Evolutionary conservation across 2,888 invertebrate species (phyloP).

Genomic region (Amiota mariae): DNA sequence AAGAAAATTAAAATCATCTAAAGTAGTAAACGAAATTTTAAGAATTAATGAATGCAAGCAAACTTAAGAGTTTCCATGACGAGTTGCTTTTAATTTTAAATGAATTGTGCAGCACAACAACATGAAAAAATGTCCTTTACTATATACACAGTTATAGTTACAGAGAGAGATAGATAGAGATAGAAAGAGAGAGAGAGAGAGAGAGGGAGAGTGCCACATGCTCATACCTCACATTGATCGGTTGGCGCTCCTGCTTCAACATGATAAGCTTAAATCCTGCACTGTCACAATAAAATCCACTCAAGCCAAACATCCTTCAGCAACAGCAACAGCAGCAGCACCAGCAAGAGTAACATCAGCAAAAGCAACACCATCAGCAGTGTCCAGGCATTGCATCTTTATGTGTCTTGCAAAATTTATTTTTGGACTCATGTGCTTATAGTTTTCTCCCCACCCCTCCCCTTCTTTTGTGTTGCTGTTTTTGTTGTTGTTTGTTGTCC

Average conservation of each 20-base stretch:
- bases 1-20: no score
- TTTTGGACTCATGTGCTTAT: conserved; percentile 24
- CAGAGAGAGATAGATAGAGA: no score
- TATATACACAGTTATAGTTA: no score
- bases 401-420: conserved; percentile 30
- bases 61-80: no score
- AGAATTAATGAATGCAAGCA: no score
- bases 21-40: no score
- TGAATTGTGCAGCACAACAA: conserved; percentile 15
- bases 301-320: conserved; percentile 66
- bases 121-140: no score
- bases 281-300: conserved; percentile 68
- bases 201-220: no score
- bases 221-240: conserved; percentile 8
- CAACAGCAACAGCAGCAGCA: conserved; percentile 31
- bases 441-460: neutral
- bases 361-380: no score
- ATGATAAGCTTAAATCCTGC: conserved; percentile 54
- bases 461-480: conserved; percentile 5
- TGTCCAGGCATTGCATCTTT: conserved; percentile 14
- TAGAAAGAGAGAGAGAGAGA: no score
- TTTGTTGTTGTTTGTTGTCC: neutral
- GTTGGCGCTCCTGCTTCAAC: conserved; percentile 43
- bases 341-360: neutral
- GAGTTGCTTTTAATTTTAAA: conserved; percentile 14